Percentiles rank a stretch among this genome's conserved stretches.
Conservation (phyloP, 2,113 vertebrate genomes). For the Cyanocitta stelleri region DNA sequence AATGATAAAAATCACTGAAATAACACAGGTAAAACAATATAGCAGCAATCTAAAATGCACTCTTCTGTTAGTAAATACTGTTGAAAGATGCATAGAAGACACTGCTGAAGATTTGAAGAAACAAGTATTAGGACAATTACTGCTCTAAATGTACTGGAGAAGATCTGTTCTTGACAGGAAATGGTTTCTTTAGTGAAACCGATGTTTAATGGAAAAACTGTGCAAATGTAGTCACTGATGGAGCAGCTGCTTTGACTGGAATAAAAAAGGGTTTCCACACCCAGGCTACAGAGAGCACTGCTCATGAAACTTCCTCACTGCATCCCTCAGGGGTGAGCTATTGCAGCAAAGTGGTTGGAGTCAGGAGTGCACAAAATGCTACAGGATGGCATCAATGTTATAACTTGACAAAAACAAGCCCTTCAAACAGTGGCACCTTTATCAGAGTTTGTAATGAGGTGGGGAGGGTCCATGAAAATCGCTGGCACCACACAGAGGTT, state of each 20-base stretch:
- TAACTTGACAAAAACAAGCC: neutral
- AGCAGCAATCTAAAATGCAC: neutral
- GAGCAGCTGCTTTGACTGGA: neutral
- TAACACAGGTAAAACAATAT: neutral
- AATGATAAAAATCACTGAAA: neutral
- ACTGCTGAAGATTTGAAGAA: neutral
- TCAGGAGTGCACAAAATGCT: neutral
- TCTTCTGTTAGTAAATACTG: neutral
- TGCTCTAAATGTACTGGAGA: neutral
- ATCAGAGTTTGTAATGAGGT: neutral
- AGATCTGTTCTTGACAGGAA: neutral
- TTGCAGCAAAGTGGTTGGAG: neutral
- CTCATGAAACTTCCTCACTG: neutral
- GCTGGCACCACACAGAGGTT: neutral
- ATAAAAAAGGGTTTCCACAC: neutral
- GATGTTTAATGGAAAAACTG: neutral
- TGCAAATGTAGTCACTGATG: neutral
- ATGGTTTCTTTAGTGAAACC: neutral
- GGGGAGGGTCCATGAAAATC: neutral
- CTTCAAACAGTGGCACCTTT: neutral
- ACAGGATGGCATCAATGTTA: neutral
- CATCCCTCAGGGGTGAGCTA: neutral
- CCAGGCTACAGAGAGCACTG: neutral
- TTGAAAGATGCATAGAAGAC: neutral
- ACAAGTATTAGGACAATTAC: neutral